phyloP scores from a whole-genome alignment of 2,797 vertebrate species.

The Muscicapa striata region DNA sequence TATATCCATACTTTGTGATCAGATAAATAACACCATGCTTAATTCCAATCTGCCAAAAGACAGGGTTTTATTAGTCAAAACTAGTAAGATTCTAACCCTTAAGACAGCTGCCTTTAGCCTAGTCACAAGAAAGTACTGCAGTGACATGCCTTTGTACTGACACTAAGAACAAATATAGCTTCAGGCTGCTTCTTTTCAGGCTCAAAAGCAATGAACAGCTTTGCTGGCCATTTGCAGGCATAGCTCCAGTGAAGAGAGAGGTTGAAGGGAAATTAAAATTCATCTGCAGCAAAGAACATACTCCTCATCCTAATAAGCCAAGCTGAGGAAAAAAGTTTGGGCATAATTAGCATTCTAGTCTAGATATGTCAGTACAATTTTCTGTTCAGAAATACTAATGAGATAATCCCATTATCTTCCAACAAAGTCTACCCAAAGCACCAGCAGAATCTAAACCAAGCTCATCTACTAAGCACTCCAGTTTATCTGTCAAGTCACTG shows the following conservation, averaged over 20 bases:
- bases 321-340: not conserved
- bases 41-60: slow-evolving; percentile 82
- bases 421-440: not conserved
- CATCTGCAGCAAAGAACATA: not conserved
- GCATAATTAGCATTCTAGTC: not conserved
- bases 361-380: not conserved
- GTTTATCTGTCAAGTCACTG: not conserved
- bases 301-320: not conserved
- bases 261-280: slow-evolving; percentile 12
- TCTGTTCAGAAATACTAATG: not conserved
- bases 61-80: not conserved
- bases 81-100: not conserved
- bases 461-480: not conserved
- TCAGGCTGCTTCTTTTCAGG: not conserved
- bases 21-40: slow-evolving; percentile 93
- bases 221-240: not conserved
- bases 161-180: slow-evolving; percentile 20
- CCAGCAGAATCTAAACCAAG: not conserved
- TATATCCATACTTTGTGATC: slow-evolving; percentile 94
- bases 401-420: not conserved
- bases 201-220: not conserved
- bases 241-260: not conserved
- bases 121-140: not conserved
- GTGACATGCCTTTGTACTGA: slow-evolving; percentile 8
- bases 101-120: not conserved